Evolutionary conservation across 2,888 invertebrate species (phyloP), one percentile per base, ranked within the genome.

Genomic region (Sesia apiformis): DNA sequence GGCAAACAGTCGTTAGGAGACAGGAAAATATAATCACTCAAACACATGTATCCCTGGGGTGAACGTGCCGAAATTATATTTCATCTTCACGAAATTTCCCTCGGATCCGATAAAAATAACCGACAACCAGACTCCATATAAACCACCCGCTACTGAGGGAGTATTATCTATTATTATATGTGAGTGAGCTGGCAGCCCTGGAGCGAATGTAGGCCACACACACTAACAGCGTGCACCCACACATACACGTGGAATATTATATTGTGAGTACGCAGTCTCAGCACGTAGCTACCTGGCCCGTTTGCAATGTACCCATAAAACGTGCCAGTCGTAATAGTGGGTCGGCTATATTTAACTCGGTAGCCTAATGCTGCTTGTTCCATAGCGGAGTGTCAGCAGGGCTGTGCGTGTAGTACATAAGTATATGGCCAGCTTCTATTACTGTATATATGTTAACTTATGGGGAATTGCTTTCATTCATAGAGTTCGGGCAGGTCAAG

Each of bases 151-250:
- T 67, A 61, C 60, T 39, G 63, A 55, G 60, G 61, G 60, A 63
- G 63, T 63, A 64, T 72, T 70, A 69, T 75, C 46, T 55, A 40
- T 8, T 6, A 43, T 52, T 57, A 67, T 69, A 66, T 59, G 60
- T 61, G 61, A 62, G 62, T 58, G 60, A 64, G 63, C 63, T 66
- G 67, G 64, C 70, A 71, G 57, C 72, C 72, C 72, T 76, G 56
- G 59, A 58, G 42, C 53, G 63, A 73, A 82, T 77, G 70, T 83
- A 80, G 85, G 84, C 66, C 84, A 84, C 83, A 61, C 84, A 80
- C 76, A 84, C 82, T 65, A 23, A 4, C 38, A 54, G 54, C 57
- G 38, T 38, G 8, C 53, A 60, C 65, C 63, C 68, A 67, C 72
- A 69, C 69, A 65, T 63, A 56, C 52, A 56, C 38, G 39, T 38